Conservation (phyloP, 2,888 invertebrate genomes). For the Dryobota labecula region DNA sequence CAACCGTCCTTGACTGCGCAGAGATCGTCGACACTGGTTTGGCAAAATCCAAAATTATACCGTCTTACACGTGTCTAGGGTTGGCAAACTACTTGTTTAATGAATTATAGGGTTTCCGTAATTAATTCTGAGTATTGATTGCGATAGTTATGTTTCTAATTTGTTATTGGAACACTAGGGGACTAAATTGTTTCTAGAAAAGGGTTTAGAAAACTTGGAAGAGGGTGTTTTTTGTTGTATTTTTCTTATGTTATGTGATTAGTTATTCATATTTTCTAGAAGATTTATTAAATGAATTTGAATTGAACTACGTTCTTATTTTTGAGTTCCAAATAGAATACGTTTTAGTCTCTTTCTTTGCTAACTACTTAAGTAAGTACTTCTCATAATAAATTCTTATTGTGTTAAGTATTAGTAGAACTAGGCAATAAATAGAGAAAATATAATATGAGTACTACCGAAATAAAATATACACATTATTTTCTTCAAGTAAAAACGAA, state of each 20-base stretch:
- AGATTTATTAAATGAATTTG: neutral
- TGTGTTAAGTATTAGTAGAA: neutral
- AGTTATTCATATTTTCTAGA: neutral
- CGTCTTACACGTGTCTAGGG: conserved; percentile 58
- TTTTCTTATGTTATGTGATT: neutral
- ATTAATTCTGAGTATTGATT: conserved; percentile 28
- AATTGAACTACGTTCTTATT: neutral
- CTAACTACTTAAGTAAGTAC: neutral
- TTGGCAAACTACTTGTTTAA: conserved; percentile 50
- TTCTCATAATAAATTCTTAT: neutral
- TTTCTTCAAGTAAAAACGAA: neutral
- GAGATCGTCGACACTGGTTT: conserved; percentile 71
- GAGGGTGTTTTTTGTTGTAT: too few species aligned
- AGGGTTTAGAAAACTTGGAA: neutral
- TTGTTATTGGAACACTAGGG: conserved; percentile 4
- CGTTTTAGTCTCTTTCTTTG: neutral
- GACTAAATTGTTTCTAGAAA: neutral
- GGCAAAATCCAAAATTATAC: conserved; percentile 70
- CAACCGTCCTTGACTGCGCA: conserved; percentile 69
- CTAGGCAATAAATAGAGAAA: too few species aligned
- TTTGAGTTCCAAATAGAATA: neutral
- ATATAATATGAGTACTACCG: neutral
- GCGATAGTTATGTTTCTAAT: conserved; percentile 20
- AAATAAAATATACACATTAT: neutral
- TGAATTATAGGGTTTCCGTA: conserved; percentile 36